Evolutionary conservation across 1,140 invertebrate species (phyloP).

Genomic region (Sitobion miscanthi): DNA sequence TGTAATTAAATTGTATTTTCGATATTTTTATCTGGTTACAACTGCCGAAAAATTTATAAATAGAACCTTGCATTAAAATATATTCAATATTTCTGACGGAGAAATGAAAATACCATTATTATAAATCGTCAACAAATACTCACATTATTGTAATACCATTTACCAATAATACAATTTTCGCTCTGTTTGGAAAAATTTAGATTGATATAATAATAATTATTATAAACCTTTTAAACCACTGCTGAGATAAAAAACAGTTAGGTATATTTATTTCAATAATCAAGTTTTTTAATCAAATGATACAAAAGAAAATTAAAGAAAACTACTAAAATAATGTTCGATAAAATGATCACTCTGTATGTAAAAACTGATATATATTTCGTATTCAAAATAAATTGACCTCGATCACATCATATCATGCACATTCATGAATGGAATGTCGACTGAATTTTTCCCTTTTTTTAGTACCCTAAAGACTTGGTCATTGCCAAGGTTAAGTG

Average conservation of each 20-base stretch:
- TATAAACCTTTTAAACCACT: no score
- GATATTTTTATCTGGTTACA: no score
- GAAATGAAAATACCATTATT: no score
- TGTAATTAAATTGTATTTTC: no score
- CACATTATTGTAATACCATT: no score
- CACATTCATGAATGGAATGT: conserved; percentile 43
- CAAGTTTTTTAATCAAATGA: no score
- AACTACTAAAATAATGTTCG: background rate
- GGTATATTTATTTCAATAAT: no score
- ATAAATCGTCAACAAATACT: no score
- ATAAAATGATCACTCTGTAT: background rate
- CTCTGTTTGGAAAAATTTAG: background rate
- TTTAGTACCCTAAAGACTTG: conserved; percentile 43
- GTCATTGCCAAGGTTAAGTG: conserved; percentile 54
- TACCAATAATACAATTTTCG: background rate
- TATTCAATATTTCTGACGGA: no score
- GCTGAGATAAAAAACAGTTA: no score
- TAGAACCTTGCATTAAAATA: no score
- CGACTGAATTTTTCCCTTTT: background rate
- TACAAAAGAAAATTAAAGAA: background rate
- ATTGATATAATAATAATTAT: background rate
- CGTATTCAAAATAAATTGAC: conserved; percentile 40
- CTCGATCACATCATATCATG: conserved; percentile 36
- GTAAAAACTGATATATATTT: background rate
- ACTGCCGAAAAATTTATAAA: no score